phyloP scores from a whole-genome alignment of 2,888 invertebrate genomes.

The Dusona sp. region DNA sequence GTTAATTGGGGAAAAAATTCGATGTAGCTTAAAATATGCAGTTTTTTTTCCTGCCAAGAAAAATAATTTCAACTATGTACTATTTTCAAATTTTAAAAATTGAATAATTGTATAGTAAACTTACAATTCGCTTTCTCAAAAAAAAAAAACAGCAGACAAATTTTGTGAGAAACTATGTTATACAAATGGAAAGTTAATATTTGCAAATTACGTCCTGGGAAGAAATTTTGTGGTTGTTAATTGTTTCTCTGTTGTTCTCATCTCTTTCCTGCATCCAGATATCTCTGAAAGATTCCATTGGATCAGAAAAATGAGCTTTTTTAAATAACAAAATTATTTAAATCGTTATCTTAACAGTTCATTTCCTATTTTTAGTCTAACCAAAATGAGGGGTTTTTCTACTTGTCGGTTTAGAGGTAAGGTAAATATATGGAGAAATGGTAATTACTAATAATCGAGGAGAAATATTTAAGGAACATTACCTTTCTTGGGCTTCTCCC shows the following conservation, averaged over 20 bases:
- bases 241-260: background rate
- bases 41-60: background rate
- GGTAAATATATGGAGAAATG: too few species aligned
- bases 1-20: background rate
- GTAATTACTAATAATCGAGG: too few species aligned
- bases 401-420: too few species aligned
- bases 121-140: background rate
- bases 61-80: background rate
- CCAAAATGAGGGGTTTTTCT: too few species aligned
- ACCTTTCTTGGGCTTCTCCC: too few species aligned
- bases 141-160: background rate
- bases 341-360: too few species aligned
- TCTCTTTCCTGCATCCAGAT: background rate
- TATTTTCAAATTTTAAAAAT: background rate
- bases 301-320: too few species aligned
- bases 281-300: background rate
- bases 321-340: too few species aligned
- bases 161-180: background rate
- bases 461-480: too few species aligned
- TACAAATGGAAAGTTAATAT: background rate
- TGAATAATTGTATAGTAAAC: background rate
- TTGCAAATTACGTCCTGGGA: background rate
- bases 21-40: background rate
- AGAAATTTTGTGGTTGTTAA: background rate
- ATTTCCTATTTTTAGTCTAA: too few species aligned